These are phyloP conservation scores for Pammene aurita DNA, from an alignment of 2,888 invertebrate species.

Conservation along the genomic window DNA sequence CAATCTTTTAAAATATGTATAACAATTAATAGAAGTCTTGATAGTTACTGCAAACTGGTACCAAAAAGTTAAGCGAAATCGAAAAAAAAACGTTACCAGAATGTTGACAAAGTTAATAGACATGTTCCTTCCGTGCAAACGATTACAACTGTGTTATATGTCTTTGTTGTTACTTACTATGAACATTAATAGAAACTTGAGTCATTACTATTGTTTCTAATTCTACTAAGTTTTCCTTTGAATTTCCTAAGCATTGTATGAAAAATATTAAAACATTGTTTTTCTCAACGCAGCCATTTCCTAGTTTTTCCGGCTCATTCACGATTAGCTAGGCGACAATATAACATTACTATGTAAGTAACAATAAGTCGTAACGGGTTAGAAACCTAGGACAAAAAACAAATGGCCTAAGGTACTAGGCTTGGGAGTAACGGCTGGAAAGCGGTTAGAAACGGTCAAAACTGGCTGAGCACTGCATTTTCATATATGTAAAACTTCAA, in stretches of 20 bases:
- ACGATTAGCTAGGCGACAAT: constrained; percentile 2
- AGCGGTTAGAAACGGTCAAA: constrained; percentile 16
- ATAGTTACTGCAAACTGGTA: too few species aligned
- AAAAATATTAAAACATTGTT: neutral
- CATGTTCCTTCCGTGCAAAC: too few species aligned
- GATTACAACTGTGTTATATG: too few species aligned
- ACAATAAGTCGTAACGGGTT: constrained; percentile 32
- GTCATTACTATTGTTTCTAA: too few species aligned
- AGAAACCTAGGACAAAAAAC: constrained; percentile 18
- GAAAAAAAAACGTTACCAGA: too few species aligned
- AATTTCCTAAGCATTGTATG: neutral
- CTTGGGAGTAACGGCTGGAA: constrained; percentile 25
- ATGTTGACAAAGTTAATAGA: too few species aligned
- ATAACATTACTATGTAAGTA: constrained; percentile 23
- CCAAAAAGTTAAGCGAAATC: too few species aligned
- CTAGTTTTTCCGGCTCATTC: constrained; percentile 18
- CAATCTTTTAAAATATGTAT: too few species aligned
- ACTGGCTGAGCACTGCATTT: neutral
- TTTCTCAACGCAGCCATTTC: constrained; percentile 3
- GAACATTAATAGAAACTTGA: too few species aligned
- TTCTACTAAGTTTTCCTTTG: too few species aligned
- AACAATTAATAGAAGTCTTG: too few species aligned
- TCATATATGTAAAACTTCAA: neutral
- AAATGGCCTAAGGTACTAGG: constrained; percentile 3
- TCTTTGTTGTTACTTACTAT: too few species aligned